phyloP scores from a whole-genome alignment of 2,113 vertebrate species.

The Elanoides forficatus region DNA sequence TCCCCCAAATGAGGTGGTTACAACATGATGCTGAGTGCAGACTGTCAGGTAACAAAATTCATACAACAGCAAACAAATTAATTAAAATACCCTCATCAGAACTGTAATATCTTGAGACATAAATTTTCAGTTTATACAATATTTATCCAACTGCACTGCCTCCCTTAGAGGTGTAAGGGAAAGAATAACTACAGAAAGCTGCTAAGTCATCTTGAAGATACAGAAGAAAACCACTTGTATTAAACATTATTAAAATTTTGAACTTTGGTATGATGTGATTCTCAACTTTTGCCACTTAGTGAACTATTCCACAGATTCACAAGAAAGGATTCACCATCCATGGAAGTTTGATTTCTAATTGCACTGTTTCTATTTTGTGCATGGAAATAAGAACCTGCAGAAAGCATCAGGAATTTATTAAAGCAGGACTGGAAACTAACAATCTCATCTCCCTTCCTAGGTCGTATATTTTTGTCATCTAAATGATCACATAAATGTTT shows the following conservation, averaged over 20 bases:
- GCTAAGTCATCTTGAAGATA: not conserved
- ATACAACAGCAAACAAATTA: not conserved
- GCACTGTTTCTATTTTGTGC: not conserved
- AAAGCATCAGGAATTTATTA: not conserved
- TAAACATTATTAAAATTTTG: not conserved
- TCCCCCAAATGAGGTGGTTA: not conserved
- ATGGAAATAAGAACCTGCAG: not conserved
- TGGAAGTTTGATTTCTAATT: not conserved
- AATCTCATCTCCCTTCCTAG: not conserved
- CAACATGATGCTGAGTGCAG: not conserved
- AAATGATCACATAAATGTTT: not conserved
- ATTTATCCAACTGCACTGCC: not conserved
- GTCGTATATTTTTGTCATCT: not conserved
- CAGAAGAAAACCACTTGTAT: not conserved
- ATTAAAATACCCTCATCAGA: not conserved
- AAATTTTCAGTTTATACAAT: not conserved
- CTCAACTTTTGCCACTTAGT: not conserved
- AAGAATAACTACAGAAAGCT: not conserved
- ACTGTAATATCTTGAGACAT: not conserved
- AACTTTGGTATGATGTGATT: not conserved
- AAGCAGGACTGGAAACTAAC: not conserved
- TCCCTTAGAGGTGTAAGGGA: not conserved
- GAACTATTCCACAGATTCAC: not conserved
- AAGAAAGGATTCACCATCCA: not conserved
- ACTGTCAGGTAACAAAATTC: not conserved